Base-by-base conservation (phyloP, 2,888 invertebrate species). In the Euzophera pinguis region DNA sequence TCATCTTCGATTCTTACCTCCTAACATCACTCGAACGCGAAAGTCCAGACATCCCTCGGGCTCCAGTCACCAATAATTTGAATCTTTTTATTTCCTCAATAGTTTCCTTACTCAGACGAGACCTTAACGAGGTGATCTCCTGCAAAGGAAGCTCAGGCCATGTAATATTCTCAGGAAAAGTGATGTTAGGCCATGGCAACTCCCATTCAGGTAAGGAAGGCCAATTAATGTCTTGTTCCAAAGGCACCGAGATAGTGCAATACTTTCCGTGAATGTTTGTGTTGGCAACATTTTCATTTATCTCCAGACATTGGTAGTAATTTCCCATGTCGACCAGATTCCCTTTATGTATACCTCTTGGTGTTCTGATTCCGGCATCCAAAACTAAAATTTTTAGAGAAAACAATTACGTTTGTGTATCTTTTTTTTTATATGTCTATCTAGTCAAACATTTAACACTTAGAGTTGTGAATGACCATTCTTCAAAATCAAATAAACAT, bases 201-300 rank as follows among this genome's bases (percentile, higher is more conserved):
- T 35, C 47, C 42, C 42, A 43, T 1, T 43, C 42, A 9, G 43
- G 43, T 8, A 43, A 29, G 1, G 43, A 41, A 43, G 22, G 43
- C 35, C 22, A 49, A n/a, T 47, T 16, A 4, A 69, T 43, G 3
- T 63, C 53, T 56, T 79, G 76, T 7, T 60, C 45, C 6, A 76
- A 22, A 2, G 84, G 81, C 1, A 81, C 53, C 1, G 55, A 39
- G 34, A 84, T 70, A 52, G 75, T 69, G 52, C 90, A 90, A 58
- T 72, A 80, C 61, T 84, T 84, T 9, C 84, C 84, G 59, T 76
- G 66, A 7, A 84, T 67, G 0, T 61, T 55, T 10, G 69, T 73
- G 14, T 61, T 59, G 14, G 67, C 60, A n/a, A 64, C 60, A 27
- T 59, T 54, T 54, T 69, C 52, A n/a, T 60, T 60, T 43, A 83